phyloP scores from a whole-genome alignment of 2,888 invertebrate species.

The Andrena hattorfiana region DNA sequence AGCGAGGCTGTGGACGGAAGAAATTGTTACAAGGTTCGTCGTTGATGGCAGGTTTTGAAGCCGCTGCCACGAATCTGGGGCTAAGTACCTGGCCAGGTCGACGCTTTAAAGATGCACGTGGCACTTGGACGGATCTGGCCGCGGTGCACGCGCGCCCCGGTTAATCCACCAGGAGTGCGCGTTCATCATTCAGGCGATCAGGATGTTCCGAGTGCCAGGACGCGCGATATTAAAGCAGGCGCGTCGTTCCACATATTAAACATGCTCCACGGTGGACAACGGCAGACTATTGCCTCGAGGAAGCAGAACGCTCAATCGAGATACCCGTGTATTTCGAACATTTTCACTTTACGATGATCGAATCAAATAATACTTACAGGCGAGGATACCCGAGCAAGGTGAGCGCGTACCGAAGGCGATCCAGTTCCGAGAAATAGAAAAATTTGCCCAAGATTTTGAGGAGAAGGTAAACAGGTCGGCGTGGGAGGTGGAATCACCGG shows the following conservation, averaged over 20 bases:
- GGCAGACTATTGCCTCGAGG: background rate
- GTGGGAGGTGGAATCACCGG: constrained; percentile 42
- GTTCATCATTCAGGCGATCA: constrained; percentile 23
- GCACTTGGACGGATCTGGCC: background rate
- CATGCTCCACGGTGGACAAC: constrained; percentile 17
- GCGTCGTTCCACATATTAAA: constrained; percentile 49
- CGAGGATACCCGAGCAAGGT: constrained; percentile 9
- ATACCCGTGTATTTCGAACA: background rate
- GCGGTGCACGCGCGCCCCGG: background rate
- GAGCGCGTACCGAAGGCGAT: background rate
- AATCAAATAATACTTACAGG: background rate
- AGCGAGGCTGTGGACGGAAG: background rate
- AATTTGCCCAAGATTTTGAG: constrained; percentile 16
- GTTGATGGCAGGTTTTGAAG: background rate
- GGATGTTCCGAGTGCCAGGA: constrained; percentile 23
- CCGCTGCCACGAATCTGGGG: background rate
- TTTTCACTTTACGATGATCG: background rate
- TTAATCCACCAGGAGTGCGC: constrained; percentile 22
- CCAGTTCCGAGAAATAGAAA: constrained; percentile 28
- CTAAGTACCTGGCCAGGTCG: constrained; percentile 15
- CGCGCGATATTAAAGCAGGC: constrained; percentile 33
- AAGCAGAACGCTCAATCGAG: background rate
- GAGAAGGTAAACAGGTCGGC: constrained; percentile 30
- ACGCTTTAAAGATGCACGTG: constrained; percentile 44
- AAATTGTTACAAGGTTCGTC: constrained; percentile 46